Evolutionary conservation across 2,888 invertebrate species (phyloP), one percentile per base, ranked within the genome.

Genomic region (Ochropleura plecta): DNA sequence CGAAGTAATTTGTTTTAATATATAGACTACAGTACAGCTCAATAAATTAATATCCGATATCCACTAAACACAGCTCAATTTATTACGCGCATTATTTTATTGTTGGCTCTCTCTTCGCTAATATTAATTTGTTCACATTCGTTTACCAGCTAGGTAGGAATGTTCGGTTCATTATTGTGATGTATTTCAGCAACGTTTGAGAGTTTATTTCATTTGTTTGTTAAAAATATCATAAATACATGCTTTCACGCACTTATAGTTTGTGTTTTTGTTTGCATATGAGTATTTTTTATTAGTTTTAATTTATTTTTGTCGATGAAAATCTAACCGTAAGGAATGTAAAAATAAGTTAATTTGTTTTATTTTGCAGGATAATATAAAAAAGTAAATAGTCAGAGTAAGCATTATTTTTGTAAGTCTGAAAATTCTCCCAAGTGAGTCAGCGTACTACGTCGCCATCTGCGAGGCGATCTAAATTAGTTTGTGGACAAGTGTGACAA

Each of bases 1-100:
- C 60, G 49, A 10, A 64, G 64, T 69, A 40, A 84, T 84, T 84
- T 68, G 62, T 46, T 84, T 73, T 59, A 46, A 76, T 70, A 53
- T 18, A 30, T 30, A 30, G 30, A 30, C 30, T 30, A 30, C 30
- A 64, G 59, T 73, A 65, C 12, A 40, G 16, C 44, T 20, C 49
- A 73, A 70, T 74, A 63, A 75, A 73, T 70, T 73, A 49, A 77
- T 80, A 55, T 65, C 70, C 63, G 40, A 70, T 63, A 82, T 60
- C 51, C 59, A 69, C 44, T 73, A 73, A 78, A 82, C 59, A 67
- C 49, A 44, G 60, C 44, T 64, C 48, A 51, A 78, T 82, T 68
- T 72, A 78, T 72, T 64, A 66, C 70, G 20, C 12, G 49, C 65
- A 63, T 70, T 81, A 62, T 76, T 76, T 62, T 59, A 70, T 75